These are phyloP conservation scores for rat (Rattus norvegicus) DNA, from an alignment of 2,113 vertebrate genomes.

Conservation along the genomic window GRCr8 NC_086022.1:16266001-16266500, in stretches of 20 bases:
- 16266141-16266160: not conserved
- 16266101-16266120: not conserved
- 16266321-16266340: not conserved
- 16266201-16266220: slow-evolving; percentile 4
- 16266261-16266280: not conserved
- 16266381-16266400: not conserved
- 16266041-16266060: not conserved
- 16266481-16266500: not conserved
- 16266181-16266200: not conserved
- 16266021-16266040: too few species aligned
- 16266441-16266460: not conserved
- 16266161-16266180: not conserved
- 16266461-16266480: not conserved
- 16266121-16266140: not conserved
- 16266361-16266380: not conserved
- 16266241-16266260: not conserved
- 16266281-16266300: not conserved
- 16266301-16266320: not conserved
- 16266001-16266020: too few species aligned
- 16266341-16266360: not conserved
- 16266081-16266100: not conserved
- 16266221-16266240: slow-evolving; percentile 23
- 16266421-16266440: not conserved
- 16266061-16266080: not conserved
- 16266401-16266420: not conserved